Percentiles rank a stretch among this genome's conserved stretches.
These are phyloP conservation scores for Clanis bilineata DNA, from an alignment of 2,888 invertebrate species.

Conservation along the genomic window DNA sequence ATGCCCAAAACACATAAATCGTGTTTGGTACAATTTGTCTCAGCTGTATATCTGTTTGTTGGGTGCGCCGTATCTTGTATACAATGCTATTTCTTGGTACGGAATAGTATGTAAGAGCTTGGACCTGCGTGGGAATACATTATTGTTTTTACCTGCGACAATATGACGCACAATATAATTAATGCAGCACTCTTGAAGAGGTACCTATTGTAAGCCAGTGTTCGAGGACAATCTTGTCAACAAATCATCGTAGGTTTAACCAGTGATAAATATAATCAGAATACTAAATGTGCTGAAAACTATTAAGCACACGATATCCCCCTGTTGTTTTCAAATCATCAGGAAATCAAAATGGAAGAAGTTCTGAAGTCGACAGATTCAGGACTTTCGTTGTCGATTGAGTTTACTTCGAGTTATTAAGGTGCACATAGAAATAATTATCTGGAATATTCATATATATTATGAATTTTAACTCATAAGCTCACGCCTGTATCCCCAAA, in stretches of 20 bases:
- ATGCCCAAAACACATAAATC: slow-evolving; percentile 3
- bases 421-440: too few relatives aligned
- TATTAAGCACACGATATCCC: too few relatives aligned
- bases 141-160: slow-evolving; percentile 23
- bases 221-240: not conserved
- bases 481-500: too few relatives aligned
- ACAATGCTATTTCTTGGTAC: not conserved
- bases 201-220: not conserved
- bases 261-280: not conserved
- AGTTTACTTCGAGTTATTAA: too few relatives aligned
- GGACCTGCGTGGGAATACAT: not conserved
- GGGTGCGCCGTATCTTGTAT: not conserved
- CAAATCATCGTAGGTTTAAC: not conserved
- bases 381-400: too few relatives aligned
- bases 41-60: not conserved
- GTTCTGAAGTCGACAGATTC: too few relatives aligned
- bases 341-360: too few relatives aligned
- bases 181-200: not conserved
- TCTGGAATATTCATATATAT: too few relatives aligned
- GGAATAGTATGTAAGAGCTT: not conserved
- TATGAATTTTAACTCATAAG: too few relatives aligned
- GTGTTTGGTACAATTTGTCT: not conserved
- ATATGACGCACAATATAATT: not conserved
- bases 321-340: too few relatives aligned
- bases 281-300: not conserved